Base-by-base conservation (phyloP, 2,888 invertebrate genomes). In the Sericinus montela region DNA sequence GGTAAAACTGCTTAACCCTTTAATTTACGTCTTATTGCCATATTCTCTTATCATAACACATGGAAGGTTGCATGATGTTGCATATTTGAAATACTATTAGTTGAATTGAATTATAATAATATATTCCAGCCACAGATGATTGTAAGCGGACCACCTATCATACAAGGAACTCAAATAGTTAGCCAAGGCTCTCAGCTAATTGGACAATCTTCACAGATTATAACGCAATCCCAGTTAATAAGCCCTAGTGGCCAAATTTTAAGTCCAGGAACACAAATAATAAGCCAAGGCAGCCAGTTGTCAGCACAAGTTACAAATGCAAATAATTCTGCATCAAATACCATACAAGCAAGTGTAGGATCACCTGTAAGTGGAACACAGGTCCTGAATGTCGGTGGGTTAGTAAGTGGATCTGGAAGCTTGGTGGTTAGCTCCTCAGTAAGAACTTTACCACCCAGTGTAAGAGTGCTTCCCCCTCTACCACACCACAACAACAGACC, bases 111-210 rank as follows among this genome's bases (percentile, higher is more conserved):
- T 23, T 1, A 11, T 9, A n/a, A 35, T 43, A 35, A 14, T 43
- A n/a, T 45, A 4, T 80, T 81, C 53, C 71, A 87, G 87, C 72
- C 83, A 25, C 87, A 87, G 59, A 85, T 89, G 80, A 83, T 86
- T 59, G 76, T 87, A 28, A 82, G 80, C 50, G 80, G 85, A 50
- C 75, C 84, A 37, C 81, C 86, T 49, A 71, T 87, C 47, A 56
- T 88, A 44, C 86, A 87, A 60, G 85, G 86, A 46, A 73, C 79
- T 45, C 88, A 87, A 52, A 85, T 88, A 53, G 80, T 85, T 37
- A 84, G 79, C 53, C 88, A 88, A 63, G 80, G 83, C 1, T 75
- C 81, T 6, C 88, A 88, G 59, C 60, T 83, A 10, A 67, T 84
- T 39, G 72, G 79, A n/a, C 85, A 80, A 45, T 75, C 72, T 38